Conservation (phyloP, 2,797 vertebrate species). For the Aplochiton taeniatus region DNA sequence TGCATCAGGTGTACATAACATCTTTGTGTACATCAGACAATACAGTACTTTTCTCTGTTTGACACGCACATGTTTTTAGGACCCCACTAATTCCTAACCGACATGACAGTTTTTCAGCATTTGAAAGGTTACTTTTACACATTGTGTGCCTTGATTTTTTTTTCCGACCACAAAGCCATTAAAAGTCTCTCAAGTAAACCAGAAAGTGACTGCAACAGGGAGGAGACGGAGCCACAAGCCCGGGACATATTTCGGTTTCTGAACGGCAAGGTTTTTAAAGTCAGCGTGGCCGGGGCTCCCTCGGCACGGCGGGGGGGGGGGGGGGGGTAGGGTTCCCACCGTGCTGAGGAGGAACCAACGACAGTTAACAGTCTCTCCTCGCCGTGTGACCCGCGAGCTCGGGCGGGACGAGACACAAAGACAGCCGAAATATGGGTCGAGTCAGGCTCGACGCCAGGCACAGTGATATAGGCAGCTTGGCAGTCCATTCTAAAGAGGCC, state of each 20-base stretch:
- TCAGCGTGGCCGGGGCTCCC: slow-evolving; percentile 44
- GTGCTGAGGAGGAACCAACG: too few species aligned
- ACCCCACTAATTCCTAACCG: slow-evolving; percentile 59
- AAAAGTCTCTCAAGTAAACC: slow-evolving; percentile 14
- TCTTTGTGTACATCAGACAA: slow-evolving; percentile 40
- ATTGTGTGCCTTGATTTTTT: slow-evolving; percentile 9
- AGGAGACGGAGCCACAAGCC: slow-evolving; percentile 24
- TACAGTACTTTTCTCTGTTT: slow-evolving; percentile 52
- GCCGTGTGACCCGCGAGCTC: background rate
- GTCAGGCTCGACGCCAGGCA: slow-evolving; percentile 71
- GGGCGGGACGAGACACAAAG: slow-evolving; percentile 29
- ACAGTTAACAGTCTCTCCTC: too few species aligned
- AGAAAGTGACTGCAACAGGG: slow-evolving; percentile 37
- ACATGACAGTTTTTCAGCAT: slow-evolving; percentile 34
- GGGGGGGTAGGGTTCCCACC: too few species aligned
- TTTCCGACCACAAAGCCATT: slow-evolving; percentile 15
- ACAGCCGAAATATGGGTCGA: slow-evolving; percentile 44
- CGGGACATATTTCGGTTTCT: slow-evolving; percentile 38
- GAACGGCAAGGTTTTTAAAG: slow-evolving; percentile 40
- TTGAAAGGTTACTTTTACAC: slow-evolving; percentile 12
- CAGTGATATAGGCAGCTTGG: slow-evolving; percentile 76
- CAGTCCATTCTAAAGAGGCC: slow-evolving; percentile 61
- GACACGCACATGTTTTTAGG: slow-evolving; percentile 45
- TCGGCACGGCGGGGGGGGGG: slow-evolving; percentile 7
- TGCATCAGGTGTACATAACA: slow-evolving; percentile 60